A percentile compares a stretch with the other conserved stretches of the same genome.
Conservation (phyloP, 2,888 invertebrate species). For the Cataglyphis albicans region DNA sequence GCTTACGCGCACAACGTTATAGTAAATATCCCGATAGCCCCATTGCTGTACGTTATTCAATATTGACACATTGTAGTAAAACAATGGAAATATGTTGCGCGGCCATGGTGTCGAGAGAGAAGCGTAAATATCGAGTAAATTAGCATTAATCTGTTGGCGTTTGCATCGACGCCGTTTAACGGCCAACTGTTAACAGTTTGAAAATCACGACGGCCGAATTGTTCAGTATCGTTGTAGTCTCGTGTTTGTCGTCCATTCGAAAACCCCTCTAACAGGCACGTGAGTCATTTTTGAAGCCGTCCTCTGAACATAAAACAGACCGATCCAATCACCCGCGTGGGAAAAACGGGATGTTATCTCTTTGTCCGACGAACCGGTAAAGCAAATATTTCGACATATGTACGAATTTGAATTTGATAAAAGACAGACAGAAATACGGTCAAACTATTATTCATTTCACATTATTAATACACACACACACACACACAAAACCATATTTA, state of each 20-base stretch:
- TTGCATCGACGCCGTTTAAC: conserved; percentile 64
- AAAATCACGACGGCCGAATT: conserved; percentile 67
- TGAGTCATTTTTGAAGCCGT: conserved; percentile 64
- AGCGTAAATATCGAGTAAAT: conserved; percentile 78
- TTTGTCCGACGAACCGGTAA: conserved; percentile 35
- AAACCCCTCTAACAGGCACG: conserved; percentile 54
- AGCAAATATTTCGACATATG: conserved; percentile 46
- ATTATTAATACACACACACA: not conserved
- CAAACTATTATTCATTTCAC: not conserved
- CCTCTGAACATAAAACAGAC: conserved; percentile 32
- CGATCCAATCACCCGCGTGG: conserved; percentile 49
- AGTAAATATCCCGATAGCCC: conserved; percentile 73
- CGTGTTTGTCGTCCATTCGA: conserved; percentile 70
- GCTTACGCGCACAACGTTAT: conserved; percentile 58
- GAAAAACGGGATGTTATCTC: conserved; percentile 25
- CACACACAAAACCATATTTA: not conserved
- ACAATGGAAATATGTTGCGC: conserved; percentile 79
- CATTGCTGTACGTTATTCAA: conserved; percentile 70
- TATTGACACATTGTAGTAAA: conserved; percentile 76
- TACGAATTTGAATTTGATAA: conserved; percentile 43
- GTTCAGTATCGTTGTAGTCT: conserved; percentile 62
- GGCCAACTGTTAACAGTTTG: conserved; percentile 63
- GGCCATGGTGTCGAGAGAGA: conserved; percentile 68
- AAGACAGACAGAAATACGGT: not conserved
- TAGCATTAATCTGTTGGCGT: conserved; percentile 77